A percentile compares a stretch with the other conserved stretches of the same genome.
Conservation (phyloP, 2,888 invertebrate species). For the Caenorhabditis sp. region DNA sequence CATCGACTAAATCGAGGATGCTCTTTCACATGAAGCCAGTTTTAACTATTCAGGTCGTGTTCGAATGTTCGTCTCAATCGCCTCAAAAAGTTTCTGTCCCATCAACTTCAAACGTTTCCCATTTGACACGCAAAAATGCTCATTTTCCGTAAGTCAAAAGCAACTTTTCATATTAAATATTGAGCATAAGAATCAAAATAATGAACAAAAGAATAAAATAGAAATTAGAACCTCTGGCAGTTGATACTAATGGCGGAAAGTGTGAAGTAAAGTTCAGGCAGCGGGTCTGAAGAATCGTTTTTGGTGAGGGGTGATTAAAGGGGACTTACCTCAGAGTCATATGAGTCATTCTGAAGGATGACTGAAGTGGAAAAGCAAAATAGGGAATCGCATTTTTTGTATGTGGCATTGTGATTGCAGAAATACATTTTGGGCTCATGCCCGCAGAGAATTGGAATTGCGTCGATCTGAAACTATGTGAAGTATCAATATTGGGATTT, state of each 20-base stretch:
- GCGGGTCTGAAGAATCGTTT: conserved; percentile 16
- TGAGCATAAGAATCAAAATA: conserved; percentile 2
- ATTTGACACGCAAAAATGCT: conserved; percentile 69
- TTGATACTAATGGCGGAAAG: conserved; percentile 31
- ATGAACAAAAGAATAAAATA: conserved; percentile 8
- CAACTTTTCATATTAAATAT: conserved; percentile 12
- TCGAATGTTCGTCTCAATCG: conserved; percentile 69
- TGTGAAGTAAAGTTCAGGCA: conserved; percentile 58
- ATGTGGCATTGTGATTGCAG: conserved; percentile 34
- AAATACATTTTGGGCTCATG: conserved; percentile 36
- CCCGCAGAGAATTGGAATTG: conserved; percentile 33
- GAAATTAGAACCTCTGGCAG: neutral
- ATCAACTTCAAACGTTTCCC: conserved; percentile 71
- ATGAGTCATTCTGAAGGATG: conserved; percentile 21
- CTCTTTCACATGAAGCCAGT: no score
- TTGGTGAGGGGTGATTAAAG: neutral
- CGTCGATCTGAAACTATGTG: conserved; percentile 30
- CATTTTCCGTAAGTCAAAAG: conserved; percentile 61
- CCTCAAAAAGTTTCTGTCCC: conserved; percentile 69
- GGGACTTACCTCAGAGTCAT: conserved; percentile 27
- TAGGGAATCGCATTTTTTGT: conserved; percentile 31
- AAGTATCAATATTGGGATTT: no score
- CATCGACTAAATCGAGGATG: no score
- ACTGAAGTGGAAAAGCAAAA: conserved; percentile 42
- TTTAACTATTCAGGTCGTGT: conserved; percentile 47